Base-by-base conservation (phyloP, 2,888 invertebrate species). In the Metalampra italica region DNA sequence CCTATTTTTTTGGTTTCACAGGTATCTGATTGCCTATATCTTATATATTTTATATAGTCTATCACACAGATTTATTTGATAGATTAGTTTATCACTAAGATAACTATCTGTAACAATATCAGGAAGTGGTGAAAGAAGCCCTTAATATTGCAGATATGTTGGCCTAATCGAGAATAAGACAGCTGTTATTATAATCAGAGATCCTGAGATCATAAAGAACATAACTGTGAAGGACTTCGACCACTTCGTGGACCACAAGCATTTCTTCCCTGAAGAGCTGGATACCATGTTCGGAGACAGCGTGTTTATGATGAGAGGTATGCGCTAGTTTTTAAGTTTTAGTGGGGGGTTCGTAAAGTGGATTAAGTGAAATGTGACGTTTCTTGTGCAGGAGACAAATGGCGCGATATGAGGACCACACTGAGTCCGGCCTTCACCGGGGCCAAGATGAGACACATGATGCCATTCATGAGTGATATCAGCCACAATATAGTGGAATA, bases 141-240 rank as follows among this genome's bases (percentile, higher is more conserved):
- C n/a, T 30, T 30, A 32, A 9, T 32, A 9, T 32, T 3, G n/a
- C 56, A 91, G 91, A 59, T 74, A 90, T 39, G 76, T 82, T 0
- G 84, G 78, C 0, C 75, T 79, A 22, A 79, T 89, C 14, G 90
- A 91, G 55, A 75, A 80, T 1, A 75, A 77, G 0, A n/a, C n/a
- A n/a, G n/a, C n/a, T n/a, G n/a, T n/a, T n/a, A n/a, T n/a, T n/a
- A n/a, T 91, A 34, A 70, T 92, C n/a, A 74, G 88, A 0, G 91
- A 92, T 60, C 90, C 90, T 0, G 91, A 92, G 39, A 47, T 91
- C n/a, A 75, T 91, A 1, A 91, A 91, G 54, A 70, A 69, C 41
- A 82, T 91, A 13, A 82, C 89, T 0, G 79, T 92, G 0, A 92
- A 91, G 58, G 90, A 92, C 53, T 92, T 92, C 37, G 91, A 91